Percentiles rank a stretch among this genome's conserved stretches.
These are phyloP conservation scores for Melitaea athalia DNA, from an alignment of 2,888 invertebrate species.

Conservation along the genomic window DNA sequence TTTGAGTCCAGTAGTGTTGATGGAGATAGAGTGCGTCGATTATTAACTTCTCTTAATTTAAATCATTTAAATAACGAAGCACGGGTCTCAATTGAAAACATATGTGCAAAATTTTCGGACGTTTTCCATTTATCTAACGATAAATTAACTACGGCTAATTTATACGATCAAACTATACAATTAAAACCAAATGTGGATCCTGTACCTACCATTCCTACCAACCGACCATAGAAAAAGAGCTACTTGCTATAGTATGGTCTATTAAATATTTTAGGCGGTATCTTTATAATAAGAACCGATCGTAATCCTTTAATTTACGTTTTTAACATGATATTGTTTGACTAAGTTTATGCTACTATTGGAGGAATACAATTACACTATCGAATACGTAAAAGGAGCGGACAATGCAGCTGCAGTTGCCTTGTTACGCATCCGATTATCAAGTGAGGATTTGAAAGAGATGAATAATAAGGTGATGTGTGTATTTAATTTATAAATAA, in stretches of 20 bases:
- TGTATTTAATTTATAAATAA: background rate
- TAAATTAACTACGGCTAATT: background rate
- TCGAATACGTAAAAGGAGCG: constrained; percentile 4
- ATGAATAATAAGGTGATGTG: constrained; percentile 9
- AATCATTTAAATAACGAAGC: constrained; percentile 15
- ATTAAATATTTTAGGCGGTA: constrained; percentile 13
- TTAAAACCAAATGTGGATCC: background rate
- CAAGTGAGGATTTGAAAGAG: constrained; percentile 8
- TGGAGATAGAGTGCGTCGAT: constrained; percentile 7
- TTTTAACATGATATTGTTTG: background rate
- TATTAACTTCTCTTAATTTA: constrained; percentile 16
- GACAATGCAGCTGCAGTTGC: constrained; percentile 16
- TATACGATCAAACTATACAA: background rate
- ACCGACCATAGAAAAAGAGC: constrained; percentile 17
- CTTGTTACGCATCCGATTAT: constrained; percentile 3
- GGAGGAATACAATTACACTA: background rate
- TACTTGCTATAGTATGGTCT: constrained; percentile 13
- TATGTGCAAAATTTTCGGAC: constrained; percentile 18
- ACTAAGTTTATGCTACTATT: background rate
- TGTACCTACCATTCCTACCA: too few relatives aligned
- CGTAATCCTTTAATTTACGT: constrained; percentile 1
- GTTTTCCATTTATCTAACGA: background rate
- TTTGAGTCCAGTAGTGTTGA: too few relatives aligned
- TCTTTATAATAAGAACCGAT: constrained; percentile 14
- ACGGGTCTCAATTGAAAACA: constrained; percentile 2